These are phyloP conservation scores for Rutilus rutilus DNA, from an alignment of 2,113 vertebrate species.

Conservation along the genomic window DNA sequence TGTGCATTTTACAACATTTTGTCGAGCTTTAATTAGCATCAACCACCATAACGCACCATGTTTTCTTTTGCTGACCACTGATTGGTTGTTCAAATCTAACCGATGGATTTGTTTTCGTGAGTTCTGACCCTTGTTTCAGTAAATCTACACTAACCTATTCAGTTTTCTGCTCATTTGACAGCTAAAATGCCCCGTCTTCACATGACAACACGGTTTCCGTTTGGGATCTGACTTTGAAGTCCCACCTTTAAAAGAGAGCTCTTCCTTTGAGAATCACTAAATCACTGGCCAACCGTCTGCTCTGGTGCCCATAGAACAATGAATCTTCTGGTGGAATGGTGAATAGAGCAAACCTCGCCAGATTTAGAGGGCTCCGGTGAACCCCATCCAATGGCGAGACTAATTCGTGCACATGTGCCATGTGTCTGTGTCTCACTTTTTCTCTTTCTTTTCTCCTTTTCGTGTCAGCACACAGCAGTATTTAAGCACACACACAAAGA, in stretches of 20 bases:
- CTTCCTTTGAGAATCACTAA: slow-evolving; percentile 47
- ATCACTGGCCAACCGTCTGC: slow-evolving; percentile 57
- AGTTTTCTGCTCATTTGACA: slow-evolving; percentile 24
- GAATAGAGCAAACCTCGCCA: slow-evolving; percentile 34
- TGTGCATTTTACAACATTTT: slow-evolving; percentile 14
- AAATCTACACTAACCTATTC: slow-evolving; percentile 6
- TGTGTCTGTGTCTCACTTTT: slow-evolving; percentile 57
- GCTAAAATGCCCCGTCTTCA: slow-evolving; percentile 7
- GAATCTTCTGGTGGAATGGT: slow-evolving; percentile 57
- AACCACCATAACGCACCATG: neutral
- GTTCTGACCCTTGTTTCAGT: slow-evolving; percentile 20
- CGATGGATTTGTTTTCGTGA: neutral
- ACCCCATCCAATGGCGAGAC: slow-evolving; percentile 66
- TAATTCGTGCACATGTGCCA: slow-evolving; percentile 68
- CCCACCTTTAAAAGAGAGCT: slow-evolving; percentile 49
- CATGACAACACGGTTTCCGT: slow-evolving; percentile 46
- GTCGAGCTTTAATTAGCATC: slow-evolving; percentile 11
- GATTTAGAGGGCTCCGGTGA: slow-evolving; percentile 50
- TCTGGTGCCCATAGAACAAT: slow-evolving; percentile 57
- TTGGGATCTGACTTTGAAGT: slow-evolving; percentile 64
- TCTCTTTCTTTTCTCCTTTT: slow-evolving; percentile 41
- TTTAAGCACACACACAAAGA: neutral
- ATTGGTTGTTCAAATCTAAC: slow-evolving; percentile 10
- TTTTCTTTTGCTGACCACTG: neutral
- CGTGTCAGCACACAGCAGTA: slow-evolving; percentile 49